Evolutionary conservation across 1,140 invertebrate species (phyloP).

Genomic region (Pseudoatta argentina): DNA sequence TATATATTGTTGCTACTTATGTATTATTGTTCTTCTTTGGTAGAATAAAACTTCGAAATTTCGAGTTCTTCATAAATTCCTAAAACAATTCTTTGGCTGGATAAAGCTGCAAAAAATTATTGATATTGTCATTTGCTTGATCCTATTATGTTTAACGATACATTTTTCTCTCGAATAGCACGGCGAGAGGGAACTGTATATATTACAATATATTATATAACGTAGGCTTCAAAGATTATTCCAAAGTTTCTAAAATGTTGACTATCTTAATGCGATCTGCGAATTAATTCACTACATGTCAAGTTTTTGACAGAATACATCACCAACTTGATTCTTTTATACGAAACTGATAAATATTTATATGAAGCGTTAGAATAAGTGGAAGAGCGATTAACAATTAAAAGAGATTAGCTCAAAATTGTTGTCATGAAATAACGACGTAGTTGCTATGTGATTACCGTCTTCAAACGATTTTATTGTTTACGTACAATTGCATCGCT

Average conservation of each 20-base stretch:
- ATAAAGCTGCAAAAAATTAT: conserved; percentile 73
- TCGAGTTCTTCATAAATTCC: background rate
- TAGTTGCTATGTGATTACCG: conserved; percentile 11
- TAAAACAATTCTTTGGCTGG: conserved; percentile 69
- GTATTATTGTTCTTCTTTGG: conserved; percentile 58
- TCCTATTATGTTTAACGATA: background rate
- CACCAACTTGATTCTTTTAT: background rate
- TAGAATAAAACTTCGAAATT: conserved; percentile 28
- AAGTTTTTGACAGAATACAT: background rate
- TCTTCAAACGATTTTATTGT: conserved; percentile 77
- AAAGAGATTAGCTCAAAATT: background rate
- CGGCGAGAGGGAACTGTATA: conserved; percentile 13
- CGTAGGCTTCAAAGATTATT: background rate
- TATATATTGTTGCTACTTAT: background rate
- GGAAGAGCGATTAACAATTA: background rate
- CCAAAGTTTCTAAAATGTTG: background rate
- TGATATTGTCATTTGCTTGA: background rate
- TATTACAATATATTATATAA: background rate
- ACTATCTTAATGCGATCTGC: background rate
- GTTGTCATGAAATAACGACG: background rate
- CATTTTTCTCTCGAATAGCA: conserved; percentile 18
- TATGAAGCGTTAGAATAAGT: background rate
- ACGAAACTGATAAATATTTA: conserved; percentile 34
- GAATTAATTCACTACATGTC: background rate
- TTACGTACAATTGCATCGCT: conserved; percentile 77